Evolutionary conservation across 2,797 vertebrate species (phyloP), one percentile per base, ranked within the genome.

Genomic region (Phyllotis vaccarum): DNA sequence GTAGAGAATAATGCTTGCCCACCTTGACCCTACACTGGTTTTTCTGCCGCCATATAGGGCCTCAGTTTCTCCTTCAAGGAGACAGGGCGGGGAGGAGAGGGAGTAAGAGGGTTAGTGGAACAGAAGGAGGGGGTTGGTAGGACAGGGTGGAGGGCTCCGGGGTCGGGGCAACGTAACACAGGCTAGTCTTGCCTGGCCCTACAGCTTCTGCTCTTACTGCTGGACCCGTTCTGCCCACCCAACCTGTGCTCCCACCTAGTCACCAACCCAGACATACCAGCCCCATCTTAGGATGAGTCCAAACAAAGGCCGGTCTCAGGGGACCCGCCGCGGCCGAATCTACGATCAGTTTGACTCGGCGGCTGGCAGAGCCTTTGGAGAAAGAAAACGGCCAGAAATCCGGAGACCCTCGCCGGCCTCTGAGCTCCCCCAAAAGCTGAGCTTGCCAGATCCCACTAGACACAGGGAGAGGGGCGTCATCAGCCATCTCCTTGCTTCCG

Each of bases 261-360:
- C 90, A 86, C 16, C n/a, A 27, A 21, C 64, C 37, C 60, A 81
- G 79, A 62, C 68, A 5, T 22, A 29, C 14, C 60, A 76, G 66
- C 54, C 87, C 90, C 60, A 52, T 27, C 37, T 34, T 40, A 24
- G 82, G 79, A 91, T 40, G 79, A 95, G 60, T 85, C 80, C 93
- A 93, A 74, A 96, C 96, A 96, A 96, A 96, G 94, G 66, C 93
- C 21, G 76, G 70, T 90, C 93, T 85, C 64, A 34, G 94, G 95
- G 86, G 86, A 75, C 86, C n/a, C 22, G 70, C 80, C 49, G 86
- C 64, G 52, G 78, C 90, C 89, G 68, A 93, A 89, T 90, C 93
- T 2, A 56, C 91, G 62, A 56, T 2, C 19, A 60, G 86, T 12
- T 88, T 68, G 66, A 64, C 3, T 1, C 17, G n/a, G 64, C 2